These are phyloP conservation scores for Phalacrocorax pelagicus DNA, from an alignment of 2,113 vertebrate genomes.

Conservation along the genomic window DNA sequence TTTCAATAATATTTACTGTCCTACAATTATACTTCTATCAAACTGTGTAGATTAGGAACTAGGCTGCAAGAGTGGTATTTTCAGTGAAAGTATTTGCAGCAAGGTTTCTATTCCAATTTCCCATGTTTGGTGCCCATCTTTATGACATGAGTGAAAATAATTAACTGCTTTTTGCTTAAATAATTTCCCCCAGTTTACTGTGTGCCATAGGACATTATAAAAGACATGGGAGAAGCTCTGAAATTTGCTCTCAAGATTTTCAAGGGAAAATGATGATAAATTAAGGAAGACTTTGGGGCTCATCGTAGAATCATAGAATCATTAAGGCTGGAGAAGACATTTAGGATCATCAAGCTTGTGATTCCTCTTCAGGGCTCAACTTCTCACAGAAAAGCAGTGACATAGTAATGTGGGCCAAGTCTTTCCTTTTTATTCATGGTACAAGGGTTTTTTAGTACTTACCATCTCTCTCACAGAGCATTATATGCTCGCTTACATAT, in stretches of 20 bases:
- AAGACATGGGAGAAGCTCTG: neutral
- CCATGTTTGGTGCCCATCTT: neutral
- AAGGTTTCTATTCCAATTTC: neutral
- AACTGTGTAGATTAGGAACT: neutral
- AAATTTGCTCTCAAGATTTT: constrained; percentile 2
- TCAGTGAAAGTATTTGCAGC: neutral
- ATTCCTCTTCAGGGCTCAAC: neutral
- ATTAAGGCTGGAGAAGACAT: too few species aligned
- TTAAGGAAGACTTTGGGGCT: neutral
- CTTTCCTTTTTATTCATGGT: neutral
- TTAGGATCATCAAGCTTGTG: neutral
- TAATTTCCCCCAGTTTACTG: neutral
- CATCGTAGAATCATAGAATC: neutral
- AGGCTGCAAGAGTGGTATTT: neutral
- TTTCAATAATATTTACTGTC: neutral
- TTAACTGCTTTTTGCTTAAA: neutral
- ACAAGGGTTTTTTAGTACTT: neutral
- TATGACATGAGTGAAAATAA: constrained; percentile 14
- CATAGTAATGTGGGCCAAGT: neutral
- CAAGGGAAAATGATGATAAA: neutral
- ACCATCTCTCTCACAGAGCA: neutral
- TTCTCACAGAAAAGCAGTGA: neutral
- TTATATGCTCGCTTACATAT: neutral
- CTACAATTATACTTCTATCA: neutral
- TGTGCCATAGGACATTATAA: neutral